A percentile compares a stretch with the other conserved stretches of the same genome.
Conservation (phyloP, 2,113 vertebrate genomes). For the Enhydra lutris region DNA sequence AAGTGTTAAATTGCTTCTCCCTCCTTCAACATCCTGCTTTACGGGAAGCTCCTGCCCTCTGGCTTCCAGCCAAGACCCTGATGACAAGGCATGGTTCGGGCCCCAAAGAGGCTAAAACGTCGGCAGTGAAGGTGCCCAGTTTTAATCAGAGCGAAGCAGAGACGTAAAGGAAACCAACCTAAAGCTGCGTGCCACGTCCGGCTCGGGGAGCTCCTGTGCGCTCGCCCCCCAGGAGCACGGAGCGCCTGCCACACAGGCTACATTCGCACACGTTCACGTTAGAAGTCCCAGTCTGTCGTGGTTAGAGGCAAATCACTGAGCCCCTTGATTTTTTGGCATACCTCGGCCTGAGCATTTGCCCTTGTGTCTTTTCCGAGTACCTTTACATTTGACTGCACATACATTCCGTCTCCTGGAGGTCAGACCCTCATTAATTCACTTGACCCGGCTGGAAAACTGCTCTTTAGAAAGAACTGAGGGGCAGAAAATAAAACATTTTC, state of each 20-base stretch:
- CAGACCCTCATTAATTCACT: slow-evolving; percentile 23
- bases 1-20: background rate
- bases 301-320: background rate
- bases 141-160: slow-evolving; percentile 7
- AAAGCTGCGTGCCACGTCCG: background rate
- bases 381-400: background rate
- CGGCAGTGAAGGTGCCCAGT: background rate
- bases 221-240: background rate
- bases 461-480: background rate
- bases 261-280: background rate
- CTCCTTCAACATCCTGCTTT: background rate
- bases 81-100: background rate
- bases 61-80: background rate
- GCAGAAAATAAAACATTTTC: background rate
- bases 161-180: background rate
- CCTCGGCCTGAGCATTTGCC: background rate
- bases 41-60: background rate
- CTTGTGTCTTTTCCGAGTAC: background rate
- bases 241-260: background rate
- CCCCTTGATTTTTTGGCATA: background rate
- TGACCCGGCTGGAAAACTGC: background rate
- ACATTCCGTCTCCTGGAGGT: background rate
- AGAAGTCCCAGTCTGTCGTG: background rate
- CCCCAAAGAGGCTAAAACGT: background rate
- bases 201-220: background rate